phyloP scores from a whole-genome alignment of 1,140 invertebrate genomes.

The Temnothorax nylanderi region DNA sequence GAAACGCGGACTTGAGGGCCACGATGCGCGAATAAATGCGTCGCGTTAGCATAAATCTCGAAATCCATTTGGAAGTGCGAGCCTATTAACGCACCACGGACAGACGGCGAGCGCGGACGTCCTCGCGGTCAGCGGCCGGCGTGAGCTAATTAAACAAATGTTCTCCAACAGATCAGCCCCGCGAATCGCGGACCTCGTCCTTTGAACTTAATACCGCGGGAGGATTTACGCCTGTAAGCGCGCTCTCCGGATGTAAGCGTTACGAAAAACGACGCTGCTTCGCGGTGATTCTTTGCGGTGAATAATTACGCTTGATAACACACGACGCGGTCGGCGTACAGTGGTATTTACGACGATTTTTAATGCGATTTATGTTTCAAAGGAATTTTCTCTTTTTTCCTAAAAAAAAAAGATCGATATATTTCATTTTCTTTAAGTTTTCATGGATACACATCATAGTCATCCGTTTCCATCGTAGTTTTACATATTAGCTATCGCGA shows the following conservation, averaged over 20 bases:
- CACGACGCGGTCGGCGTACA: neutral
- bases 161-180: constrained; percentile 70
- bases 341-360: neutral
- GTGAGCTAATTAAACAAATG: constrained; percentile 84
- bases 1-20: constrained; percentile 53
- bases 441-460: neutral
- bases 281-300: neutral
- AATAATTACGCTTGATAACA: constrained; percentile 26
- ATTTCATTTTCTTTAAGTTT: neutral
- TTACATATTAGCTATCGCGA: neutral
- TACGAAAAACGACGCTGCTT: constrained; percentile 8
- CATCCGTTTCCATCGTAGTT: neutral
- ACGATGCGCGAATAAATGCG: constrained; percentile 80
- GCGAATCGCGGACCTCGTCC: constrained; percentile 75
- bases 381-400: neutral
- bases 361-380: neutral
- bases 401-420: neutral
- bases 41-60: constrained; percentile 85
- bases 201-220: constrained; percentile 79
- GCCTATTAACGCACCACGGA: constrained; percentile 81
- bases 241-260: neutral
- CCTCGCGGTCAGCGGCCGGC: constrained; percentile 51
- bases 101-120: constrained; percentile 71
- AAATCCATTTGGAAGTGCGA: constrained; percentile 85
- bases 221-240: neutral